Conservation (phyloP, 2,888 invertebrate genomes). For the Chalcosyrphus nemorum region DNA sequence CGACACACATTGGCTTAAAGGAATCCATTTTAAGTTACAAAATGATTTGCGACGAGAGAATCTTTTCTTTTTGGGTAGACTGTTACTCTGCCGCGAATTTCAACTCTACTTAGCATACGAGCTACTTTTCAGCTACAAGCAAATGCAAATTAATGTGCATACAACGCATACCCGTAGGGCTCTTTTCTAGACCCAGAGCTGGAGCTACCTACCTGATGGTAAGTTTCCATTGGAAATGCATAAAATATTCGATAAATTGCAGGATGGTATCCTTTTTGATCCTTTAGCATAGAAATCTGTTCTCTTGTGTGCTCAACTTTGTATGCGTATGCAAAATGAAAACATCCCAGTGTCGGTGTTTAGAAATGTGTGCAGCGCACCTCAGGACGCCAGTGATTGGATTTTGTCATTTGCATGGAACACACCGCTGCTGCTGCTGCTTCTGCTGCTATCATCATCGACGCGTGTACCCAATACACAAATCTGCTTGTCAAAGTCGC, state of each 20-base stretch:
- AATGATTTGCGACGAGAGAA: too few species aligned
- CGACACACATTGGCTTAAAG: too few species aligned
- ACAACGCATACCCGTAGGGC: neutral
- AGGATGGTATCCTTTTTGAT: slow-evolving; percentile 12
- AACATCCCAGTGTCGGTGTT: slow-evolving; percentile 13
- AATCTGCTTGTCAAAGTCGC: slow-evolving; percentile 54
- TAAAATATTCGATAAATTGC: slow-evolving; percentile 42
- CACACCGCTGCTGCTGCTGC: slow-evolving; percentile 25
- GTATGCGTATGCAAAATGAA: slow-evolving; percentile 19
- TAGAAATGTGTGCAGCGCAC: slow-evolving; percentile 33
- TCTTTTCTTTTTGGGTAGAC: neutral
- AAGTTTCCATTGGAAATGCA: slow-evolving; percentile 28
- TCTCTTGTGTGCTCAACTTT: slow-evolving; percentile 4
- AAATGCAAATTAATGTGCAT: slow-evolving; percentile 3
- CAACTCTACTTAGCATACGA: neutral
- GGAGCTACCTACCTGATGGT: too few species aligned
- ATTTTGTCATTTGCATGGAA: slow-evolving; percentile 57
- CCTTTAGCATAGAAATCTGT: slow-evolving; percentile 14
- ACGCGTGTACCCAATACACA: slow-evolving; percentile 35
- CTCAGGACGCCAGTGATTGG: slow-evolving; percentile 45
- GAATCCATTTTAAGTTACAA: too few species aligned
- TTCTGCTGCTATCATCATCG: slow-evolving; percentile 11
- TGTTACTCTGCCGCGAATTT: neutral
- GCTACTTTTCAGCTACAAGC: slow-evolving; percentile 4
- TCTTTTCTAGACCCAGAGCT: neutral